A percentile compares a stretch with the other conserved stretches of the same genome.
Evolutionary conservation across 2,888 invertebrate genomes (phyloP).

Genomic region (Silvanus unidentatus): DNA sequence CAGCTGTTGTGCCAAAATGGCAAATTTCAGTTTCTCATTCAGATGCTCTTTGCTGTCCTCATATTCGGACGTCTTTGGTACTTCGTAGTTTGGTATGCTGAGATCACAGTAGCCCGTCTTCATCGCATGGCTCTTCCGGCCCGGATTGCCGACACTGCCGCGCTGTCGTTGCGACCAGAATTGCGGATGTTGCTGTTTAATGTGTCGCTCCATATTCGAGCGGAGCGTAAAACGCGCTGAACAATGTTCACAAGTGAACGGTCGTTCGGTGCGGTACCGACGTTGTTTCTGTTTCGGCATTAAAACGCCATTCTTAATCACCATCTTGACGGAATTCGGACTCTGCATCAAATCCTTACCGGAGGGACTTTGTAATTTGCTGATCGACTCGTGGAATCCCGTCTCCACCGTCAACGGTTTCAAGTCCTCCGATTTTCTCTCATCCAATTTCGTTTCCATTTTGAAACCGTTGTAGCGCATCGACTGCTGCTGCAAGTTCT

Average conservation of each 20-base stretch:
- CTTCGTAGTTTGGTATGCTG: slow-evolving; percentile 37
- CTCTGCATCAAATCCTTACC: slow-evolving; percentile 50
- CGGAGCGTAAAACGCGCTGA: slow-evolving; percentile 83
- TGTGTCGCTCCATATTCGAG: slow-evolving; percentile 93
- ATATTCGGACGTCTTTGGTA: slow-evolving; percentile 33
- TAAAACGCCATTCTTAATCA: slow-evolving; percentile 81
- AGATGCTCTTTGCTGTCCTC: slow-evolving; percentile 42
- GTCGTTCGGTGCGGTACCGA: slow-evolving; percentile 82
- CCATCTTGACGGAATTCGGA: slow-evolving; percentile 75
- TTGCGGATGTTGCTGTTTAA: slow-evolving; percentile 90
- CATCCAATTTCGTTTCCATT: slow-evolving; percentile 24
- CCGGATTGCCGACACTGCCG: slow-evolving; percentile 51
- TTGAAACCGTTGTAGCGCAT: slow-evolving; percentile 29
- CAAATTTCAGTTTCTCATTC: slow-evolving; percentile 66
- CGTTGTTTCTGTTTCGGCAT: slow-evolving; percentile 91
- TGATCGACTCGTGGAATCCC: slow-evolving; percentile 24
- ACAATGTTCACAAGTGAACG: slow-evolving; percentile 87
- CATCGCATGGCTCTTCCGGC: slow-evolving; percentile 41
- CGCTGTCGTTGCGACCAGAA: slow-evolving; percentile 77
- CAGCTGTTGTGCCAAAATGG: slow-evolving; percentile 72
- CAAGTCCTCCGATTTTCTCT: slow-evolving; percentile 28
- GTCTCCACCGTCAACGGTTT: slow-evolving; percentile 47
- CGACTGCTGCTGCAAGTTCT: slow-evolving; percentile 24
- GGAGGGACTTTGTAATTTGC: slow-evolving; percentile 44
- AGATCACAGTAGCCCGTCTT: slow-evolving; percentile 36